A percentile compares a stretch with the other conserved stretches of the same genome.
phyloP scores from a whole-genome alignment of 2,797 vertebrate species.

The Enteromius mattozi region DNA sequence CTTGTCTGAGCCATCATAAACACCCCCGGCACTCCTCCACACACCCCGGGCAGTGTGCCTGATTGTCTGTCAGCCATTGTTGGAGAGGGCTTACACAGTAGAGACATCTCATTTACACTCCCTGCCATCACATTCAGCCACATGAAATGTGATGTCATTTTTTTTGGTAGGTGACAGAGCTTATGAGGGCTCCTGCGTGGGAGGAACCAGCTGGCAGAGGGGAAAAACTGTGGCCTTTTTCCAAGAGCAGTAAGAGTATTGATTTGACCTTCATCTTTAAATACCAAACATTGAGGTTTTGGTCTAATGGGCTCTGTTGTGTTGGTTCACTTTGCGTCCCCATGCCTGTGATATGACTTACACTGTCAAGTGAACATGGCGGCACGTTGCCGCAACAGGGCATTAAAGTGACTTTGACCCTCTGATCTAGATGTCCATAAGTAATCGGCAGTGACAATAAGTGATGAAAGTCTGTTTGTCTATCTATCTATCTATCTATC shows the following conservation, averaged over 20 bases:
- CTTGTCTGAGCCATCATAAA: slow-evolving; percentile 50
- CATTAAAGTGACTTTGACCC: slow-evolving; percentile 43
- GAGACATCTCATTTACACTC: slow-evolving; percentile 59
- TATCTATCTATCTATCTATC: neutral
- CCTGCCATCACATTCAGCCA: slow-evolving; percentile 34
- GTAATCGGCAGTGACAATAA: slow-evolving; percentile 42
- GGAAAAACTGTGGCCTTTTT: slow-evolving; percentile 38
- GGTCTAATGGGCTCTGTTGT: slow-evolving; percentile 22
- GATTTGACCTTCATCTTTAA: slow-evolving; percentile 62
- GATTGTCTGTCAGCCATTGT: slow-evolving; percentile 62
- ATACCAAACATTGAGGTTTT: slow-evolving; percentile 51
- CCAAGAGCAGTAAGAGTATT: slow-evolving; percentile 48
- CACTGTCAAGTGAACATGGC: neutral
- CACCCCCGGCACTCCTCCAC: slow-evolving; percentile 36
- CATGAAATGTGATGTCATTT: slow-evolving; percentile 49
- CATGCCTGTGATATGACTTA: slow-evolving; percentile 39
- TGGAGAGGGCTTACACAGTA: slow-evolving; percentile 53
- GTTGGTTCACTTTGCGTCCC: slow-evolving; percentile 22
- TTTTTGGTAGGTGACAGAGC: slow-evolving; percentile 39
- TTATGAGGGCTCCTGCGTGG: slow-evolving; percentile 28
- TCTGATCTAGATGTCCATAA: slow-evolving; percentile 22
- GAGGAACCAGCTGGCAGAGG: slow-evolving; percentile 42
- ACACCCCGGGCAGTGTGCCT: slow-evolving; percentile 51
- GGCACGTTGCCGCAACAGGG: neutral
- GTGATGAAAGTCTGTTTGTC: slow-evolving; percentile 24